Percentiles rank a stretch among this genome's conserved stretches.
These are phyloP conservation scores for Sebastes nivosus DNA, from an alignment of 2,797 vertebrate species.

Conservation along the genomic window DNA sequence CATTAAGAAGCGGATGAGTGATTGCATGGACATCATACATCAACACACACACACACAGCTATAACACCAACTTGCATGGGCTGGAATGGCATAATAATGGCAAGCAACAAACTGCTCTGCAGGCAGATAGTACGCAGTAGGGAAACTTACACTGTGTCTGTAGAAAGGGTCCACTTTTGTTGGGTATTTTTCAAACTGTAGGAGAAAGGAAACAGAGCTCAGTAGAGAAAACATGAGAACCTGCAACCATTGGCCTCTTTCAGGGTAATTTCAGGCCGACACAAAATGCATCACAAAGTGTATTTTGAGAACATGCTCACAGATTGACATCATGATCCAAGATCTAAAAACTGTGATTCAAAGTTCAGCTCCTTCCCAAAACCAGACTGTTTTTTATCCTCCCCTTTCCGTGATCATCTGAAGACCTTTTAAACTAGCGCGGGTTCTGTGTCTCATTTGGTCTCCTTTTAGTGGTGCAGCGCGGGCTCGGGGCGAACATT, in stretches of 20 bases:
- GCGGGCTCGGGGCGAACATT: conserved; percentile 69
- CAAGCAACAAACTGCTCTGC: conserved; percentile 29
- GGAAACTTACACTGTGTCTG: conserved; percentile 97
- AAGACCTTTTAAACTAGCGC: conserved; percentile 58
- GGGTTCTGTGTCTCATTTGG: conserved; percentile 63
- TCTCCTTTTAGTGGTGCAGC: conserved; percentile 63
- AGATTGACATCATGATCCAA: conserved; percentile 13
- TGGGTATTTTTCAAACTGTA: conserved; percentile 99
- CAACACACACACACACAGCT: conserved; percentile 8
- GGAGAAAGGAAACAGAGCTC: conserved; percentile 66
- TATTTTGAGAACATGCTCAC: conserved; percentile 13
- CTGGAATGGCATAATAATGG: conserved; percentile 14
- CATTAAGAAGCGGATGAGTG: conserved; percentile 46
- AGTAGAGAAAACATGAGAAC: conserved; percentile 35
- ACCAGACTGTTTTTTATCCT: conserved; percentile 34
- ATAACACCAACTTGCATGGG: not conserved
- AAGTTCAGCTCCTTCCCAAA: conserved; percentile 28
- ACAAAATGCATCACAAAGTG: conserved; percentile 23
- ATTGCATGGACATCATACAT: conserved; percentile 10
- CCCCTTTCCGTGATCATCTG: conserved; percentile 48
- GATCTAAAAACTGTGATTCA: conserved; percentile 9
- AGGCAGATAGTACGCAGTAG: conserved; percentile 27
- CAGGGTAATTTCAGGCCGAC: conserved; percentile 10
- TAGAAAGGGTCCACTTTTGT: conserved; percentile 99
- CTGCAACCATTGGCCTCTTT: not conserved